Conservation (phyloP, 2,113 vertebrate species). For the Paracanthobrama guichenoti region DNA sequence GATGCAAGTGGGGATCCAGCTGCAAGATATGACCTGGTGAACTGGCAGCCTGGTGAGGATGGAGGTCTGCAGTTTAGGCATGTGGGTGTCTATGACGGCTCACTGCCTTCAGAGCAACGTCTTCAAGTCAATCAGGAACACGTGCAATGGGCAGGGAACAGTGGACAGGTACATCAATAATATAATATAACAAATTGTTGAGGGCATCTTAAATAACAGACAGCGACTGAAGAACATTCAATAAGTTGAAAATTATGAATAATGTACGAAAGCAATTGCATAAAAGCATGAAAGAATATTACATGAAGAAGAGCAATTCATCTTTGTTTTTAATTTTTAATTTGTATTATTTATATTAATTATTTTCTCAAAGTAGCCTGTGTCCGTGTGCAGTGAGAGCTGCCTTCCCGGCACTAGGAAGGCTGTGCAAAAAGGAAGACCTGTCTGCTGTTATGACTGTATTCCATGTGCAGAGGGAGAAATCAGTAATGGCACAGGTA, state of each 20-base stretch:
- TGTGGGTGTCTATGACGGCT: constrained; percentile 61
- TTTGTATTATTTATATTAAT: too few species aligned
- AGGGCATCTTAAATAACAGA: not conserved
- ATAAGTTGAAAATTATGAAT: not conserved
- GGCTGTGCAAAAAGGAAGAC: too few species aligned
- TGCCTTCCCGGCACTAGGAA: constrained; percentile 40
- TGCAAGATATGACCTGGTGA: constrained; percentile 73
- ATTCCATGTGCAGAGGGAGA: constrained; percentile 23
- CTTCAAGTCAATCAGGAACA: constrained; percentile 29
- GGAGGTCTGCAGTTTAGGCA: constrained; percentile 54
- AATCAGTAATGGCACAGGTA: constrained; percentile 61
- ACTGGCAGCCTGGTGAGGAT: constrained; percentile 69
- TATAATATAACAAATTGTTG: not conserved
- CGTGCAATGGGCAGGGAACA: constrained; percentile 50
- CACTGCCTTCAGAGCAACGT: constrained; percentile 35
- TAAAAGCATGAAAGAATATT: too few species aligned
- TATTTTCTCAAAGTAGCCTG: constrained; percentile 7
- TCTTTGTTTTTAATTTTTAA: too few species aligned
- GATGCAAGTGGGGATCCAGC: constrained; percentile 71
- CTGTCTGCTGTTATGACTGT: too few species aligned
- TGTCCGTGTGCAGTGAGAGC: constrained; percentile 34
- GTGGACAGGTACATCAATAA: constrained; percentile 31
- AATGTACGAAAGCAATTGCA: not conserved
- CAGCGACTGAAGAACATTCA: not conserved
- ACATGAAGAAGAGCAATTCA: too few species aligned